Evolutionary conservation across 2,113 vertebrate genomes (phyloP).

Genomic region (Ictalurus furcatus): DNA sequence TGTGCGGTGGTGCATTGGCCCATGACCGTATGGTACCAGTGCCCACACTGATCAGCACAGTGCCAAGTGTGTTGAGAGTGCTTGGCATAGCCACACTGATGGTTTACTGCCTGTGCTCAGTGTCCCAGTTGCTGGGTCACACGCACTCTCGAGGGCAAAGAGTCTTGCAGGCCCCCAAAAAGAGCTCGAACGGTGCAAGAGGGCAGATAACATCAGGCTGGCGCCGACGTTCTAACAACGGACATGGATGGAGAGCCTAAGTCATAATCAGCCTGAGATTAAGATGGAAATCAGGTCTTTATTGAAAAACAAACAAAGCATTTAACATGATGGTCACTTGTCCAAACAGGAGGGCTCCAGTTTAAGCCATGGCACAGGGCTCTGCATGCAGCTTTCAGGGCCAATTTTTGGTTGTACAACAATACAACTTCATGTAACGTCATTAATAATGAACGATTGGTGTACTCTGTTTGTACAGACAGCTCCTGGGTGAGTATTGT

Average conservation of each 20-base stretch:
- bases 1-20: slow-evolving; percentile 45
- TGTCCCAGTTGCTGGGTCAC: slow-evolving; percentile 40
- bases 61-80: slow-evolving; percentile 45
- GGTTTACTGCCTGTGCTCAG: slow-evolving; percentile 37
- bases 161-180: slow-evolving; percentile 9
- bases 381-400: not conserved
- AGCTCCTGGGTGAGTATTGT: not conserved
- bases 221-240: slow-evolving; percentile 37
- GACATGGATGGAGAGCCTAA: slow-evolving; percentile 48
- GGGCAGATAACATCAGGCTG: slow-evolving; percentile 9
- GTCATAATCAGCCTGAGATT: slow-evolving; percentile 48
- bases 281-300: slow-evolving; percentile 27
- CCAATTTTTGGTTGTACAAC: not conserved
- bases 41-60: slow-evolving; percentile 21
- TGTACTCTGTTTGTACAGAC: not conserved
- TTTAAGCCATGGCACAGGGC: not conserved
- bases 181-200: not conserved
- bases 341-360: not conserved
- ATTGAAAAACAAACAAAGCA: slow-evolving; percentile 35
- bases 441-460: not conserved
- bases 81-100: slow-evolving; percentile 37
- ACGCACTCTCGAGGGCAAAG: slow-evolving; percentile 37
- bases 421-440: not conserved
- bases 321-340: not conserved
- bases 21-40: slow-evolving; percentile 42